Base-by-base conservation (phyloP, 2,888 invertebrate species). In the Drosophila formosana region DNA sequence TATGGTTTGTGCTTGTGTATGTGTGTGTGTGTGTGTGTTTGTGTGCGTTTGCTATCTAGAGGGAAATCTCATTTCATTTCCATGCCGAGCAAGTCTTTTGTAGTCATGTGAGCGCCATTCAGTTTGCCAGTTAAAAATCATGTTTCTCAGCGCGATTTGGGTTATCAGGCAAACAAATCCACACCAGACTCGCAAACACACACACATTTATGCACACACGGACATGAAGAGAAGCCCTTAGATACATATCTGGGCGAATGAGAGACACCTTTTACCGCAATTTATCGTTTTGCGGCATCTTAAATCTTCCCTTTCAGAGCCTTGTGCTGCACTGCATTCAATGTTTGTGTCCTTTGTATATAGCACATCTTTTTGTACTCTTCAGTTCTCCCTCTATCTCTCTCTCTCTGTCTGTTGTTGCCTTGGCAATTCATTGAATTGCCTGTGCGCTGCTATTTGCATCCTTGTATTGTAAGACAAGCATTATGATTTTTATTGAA, bases 41-140 rank as follows among this genome's bases (percentile, higher is more conserved):
- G 66, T 73, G 66, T 78, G 66, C 23, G 56, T 52, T 13, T 69
- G 67, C 13, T 78, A 81, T 84, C 86, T 79, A 64, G 61, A 70
- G 75, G 75, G 71, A 84, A 84, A 85, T 85, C 84, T 87, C 80
- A 87, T 85, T 84, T 87, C 87, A 76, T 84, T 85, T 80, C 64
- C 63, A 75, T 56, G 66, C 53, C 34, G 49, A 65, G 39, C 51
- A 62, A 74, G 61, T 66, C 60, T 50, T 50, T 18, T 50, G 23
- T 34, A 45, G 23, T 34, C 4, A 46, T 66, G 62, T 67, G 55
- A 50, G 62, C 63, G 34, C 62, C 66, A 73, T 85, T 82, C 85
- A 80, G 75, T 73, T 76, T 82, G 78, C 70, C 77, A 84, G 84
- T 87, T 84, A 87, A 84, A 84, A 84, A 84, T 85, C 85, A 87